phyloP scores from a whole-genome alignment of 35 echinoderm and acorn worm genomes.

The Ptychodera flava region DNA sequence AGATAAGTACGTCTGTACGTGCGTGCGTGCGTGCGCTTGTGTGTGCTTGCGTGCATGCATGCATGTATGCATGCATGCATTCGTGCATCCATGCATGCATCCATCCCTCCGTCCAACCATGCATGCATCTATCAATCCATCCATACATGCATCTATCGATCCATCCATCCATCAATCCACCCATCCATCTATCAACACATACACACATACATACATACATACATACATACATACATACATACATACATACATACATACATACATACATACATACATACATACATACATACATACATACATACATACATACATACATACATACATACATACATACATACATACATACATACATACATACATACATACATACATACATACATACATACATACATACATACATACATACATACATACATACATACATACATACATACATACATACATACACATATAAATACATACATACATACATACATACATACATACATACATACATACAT shows the following conservation, averaged over 20 bases:
- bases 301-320: constrained; percentile 18
- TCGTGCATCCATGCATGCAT: not conserved
- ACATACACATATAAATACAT: not conserved
- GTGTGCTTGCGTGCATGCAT: too few species aligned
- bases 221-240: constrained; percentile 22
- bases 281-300: constrained; percentile 11
- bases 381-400: constrained; percentile 2
- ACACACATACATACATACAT: constrained; percentile 25
- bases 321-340: constrained; percentile 29
- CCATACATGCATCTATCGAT: not conserved
- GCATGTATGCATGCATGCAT: not conserved
- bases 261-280: constrained; percentile 26
- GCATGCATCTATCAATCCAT: not conserved
- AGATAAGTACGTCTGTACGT: too few species aligned
- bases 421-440: constrained; percentile 2
- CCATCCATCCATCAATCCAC: not conserved
- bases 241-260: constrained; percentile 30
- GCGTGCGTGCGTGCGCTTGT: too few species aligned
- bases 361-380: not conserved
- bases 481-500: not conserved
- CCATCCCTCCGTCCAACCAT: not conserved
- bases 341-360: constrained; percentile 22
- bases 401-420: not conserved
- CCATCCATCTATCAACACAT: not conserved
- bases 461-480: not conserved